Conservation (phyloP, 1,140 invertebrate genomes). For the Chelonus insularis region DNA sequence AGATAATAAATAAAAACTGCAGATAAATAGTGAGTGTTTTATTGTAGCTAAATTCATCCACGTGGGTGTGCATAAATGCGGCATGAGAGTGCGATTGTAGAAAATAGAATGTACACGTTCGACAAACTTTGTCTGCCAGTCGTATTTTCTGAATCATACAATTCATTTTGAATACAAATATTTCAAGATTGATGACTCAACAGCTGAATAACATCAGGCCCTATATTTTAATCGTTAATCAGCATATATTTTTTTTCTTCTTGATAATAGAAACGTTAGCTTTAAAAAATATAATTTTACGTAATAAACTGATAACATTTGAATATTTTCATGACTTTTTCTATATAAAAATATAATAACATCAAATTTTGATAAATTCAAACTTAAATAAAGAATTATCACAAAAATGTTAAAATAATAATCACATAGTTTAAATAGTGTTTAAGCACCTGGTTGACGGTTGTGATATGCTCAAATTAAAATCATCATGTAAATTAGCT, state of each 20-base stretch:
- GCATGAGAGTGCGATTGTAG: constrained; percentile 15
- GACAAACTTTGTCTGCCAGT: constrained; percentile 1
- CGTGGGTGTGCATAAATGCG: constrained; percentile 21
- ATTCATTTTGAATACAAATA: constrained; percentile 6
- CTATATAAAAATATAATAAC: no score
- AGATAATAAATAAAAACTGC: not conserved
- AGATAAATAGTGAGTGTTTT: not conserved
- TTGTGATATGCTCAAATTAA: no score
- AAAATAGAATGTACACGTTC: constrained; percentile 22
- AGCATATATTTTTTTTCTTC: not conserved
- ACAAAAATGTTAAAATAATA: no score
- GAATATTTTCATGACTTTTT: no score
- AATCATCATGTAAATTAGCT: no score
- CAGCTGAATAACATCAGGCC: not conserved
- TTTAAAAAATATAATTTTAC: no score
- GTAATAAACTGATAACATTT: no score
- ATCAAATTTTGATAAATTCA: no score
- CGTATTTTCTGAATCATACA: constrained; percentile 14
- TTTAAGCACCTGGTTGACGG: no score
- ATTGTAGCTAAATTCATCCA: not conserved
- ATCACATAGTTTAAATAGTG: no score
- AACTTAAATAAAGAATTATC: no score
- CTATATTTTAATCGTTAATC: not conserved
- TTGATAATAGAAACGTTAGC: no score
- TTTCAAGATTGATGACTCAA: constrained; percentile 13